Evolutionary conservation across 2,888 invertebrate genomes (phyloP), one percentile per base, ranked within the genome.

Genomic region (Portevinia maculata): DNA sequence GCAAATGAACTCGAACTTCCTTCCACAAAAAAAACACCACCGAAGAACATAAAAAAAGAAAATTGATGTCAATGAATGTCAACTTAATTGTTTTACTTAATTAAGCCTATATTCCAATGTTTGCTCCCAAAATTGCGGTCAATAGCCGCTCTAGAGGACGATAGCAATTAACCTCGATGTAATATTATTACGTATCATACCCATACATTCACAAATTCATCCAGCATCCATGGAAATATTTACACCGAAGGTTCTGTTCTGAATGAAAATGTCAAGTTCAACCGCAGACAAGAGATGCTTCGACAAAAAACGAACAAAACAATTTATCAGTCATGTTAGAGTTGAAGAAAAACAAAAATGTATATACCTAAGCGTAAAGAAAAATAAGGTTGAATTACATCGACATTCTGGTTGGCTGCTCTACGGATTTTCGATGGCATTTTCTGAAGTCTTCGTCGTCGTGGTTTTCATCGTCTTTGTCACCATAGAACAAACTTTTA

Each of bases 1-100:
- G 59, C 60, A 71, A 71, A 60, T 70, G 67, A 81, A 71, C 81
- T 48, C 59, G 15, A 76, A 76, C 75, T 70, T 81, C 75, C 75
- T 69, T 34, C 50, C 1, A 34, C 8, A 48, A 34, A 9, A 15
- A 53, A 34, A 37, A 53, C 39, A 2, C 24, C 24, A 24, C 24
- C n/a, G n/a, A n/a, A n/a, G n/a, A n/a, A n/a, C n/a, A n/a, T n/a
- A n/a, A n/a, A n/a, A n/a, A n/a, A 53, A 30, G 11, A 17, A 62
- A 37, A 32, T 34, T 50, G 69, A 30, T 53, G 69, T 75, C 69
- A 81, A 70, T 64, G 41, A 59, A 70, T 70, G 79, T 64, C 75
- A 75, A 75, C 34, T 75, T 28, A 75, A 75, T 79, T 74, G 79
- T 62, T 44, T 69, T 41, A 41, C 34, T 55, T 60, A 79, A 79